Evolutionary conservation across 2,113 vertebrate species (phyloP), one percentile per base, ranked within the genome.

Genomic region (Ariopsis seemanni): DNA sequence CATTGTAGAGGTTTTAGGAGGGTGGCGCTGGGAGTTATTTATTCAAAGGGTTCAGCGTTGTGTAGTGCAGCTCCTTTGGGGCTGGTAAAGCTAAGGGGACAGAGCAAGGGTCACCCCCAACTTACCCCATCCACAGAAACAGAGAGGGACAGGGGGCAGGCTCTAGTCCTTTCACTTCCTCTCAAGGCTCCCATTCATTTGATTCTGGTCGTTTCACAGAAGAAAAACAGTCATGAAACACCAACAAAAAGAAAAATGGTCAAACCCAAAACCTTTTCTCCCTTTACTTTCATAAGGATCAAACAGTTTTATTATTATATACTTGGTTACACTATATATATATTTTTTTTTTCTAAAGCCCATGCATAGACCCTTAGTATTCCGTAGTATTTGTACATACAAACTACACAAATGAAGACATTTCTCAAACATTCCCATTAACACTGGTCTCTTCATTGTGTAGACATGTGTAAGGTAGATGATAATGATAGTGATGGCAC

Each of bases 101-200:
- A 85, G 85, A 90, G 89, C 60, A 42, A 88, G 89, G 89, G 83
- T 88, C 85, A 83, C 87, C 90, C 83, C 86, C 83, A 82, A 90
- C 90, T 90, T 90, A 90, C 90, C 90, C 90, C 83, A 78, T 90
- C 85, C 90, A 87, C 82, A 89, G 90, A 87, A 86, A 90, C 87
- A n/a, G 78, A 87, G 83, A 85, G 90, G 84, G 85, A 85, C 82
- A 84, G 88, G 85, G 85, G 84, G 86, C 85, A 87, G 89, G 87
- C 90, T 90, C 90, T 89, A 90, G 90, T 90, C 90, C 90, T 85
- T 89, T 89, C 86, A 82, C 90, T 89, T 89, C 90, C 75, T 90
- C 84, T 89, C 85, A 74, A 55, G 88, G 88, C 88, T 90, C 88
- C 90, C 30, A 87, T 87, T 90, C 89, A 85, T 87, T 85, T 82